phyloP scores from a whole-genome alignment of 2,113 vertebrate genomes.

The Rhipidura dahli region DNA sequence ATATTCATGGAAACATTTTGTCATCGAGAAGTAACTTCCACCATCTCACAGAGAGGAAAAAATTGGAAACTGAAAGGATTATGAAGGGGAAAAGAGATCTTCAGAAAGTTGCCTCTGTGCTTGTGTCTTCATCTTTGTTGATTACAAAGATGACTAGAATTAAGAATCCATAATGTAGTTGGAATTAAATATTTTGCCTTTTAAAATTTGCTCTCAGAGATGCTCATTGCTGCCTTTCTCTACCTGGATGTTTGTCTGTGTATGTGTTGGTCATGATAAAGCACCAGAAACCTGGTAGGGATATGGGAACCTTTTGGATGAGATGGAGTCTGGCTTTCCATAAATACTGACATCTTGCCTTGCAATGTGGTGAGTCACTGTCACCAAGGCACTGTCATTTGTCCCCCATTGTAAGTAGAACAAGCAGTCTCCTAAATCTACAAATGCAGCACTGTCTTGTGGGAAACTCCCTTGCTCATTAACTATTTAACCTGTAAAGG shows the following conservation, averaged over 20 bases:
- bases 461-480: background rate
- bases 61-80: background rate
- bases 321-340: background rate
- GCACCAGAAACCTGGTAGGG: background rate
- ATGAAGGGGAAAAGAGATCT: background rate
- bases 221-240: background rate
- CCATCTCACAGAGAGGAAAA: background rate
- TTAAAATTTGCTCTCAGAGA: background rate
- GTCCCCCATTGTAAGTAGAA: background rate
- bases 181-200: background rate
- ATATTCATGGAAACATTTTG: background rate
- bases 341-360: background rate
- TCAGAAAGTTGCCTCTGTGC: background rate
- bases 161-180: background rate
- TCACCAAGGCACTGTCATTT: background rate
- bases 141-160: background rate
- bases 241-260: background rate
- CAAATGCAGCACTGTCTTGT: background rate
- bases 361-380: background rate
- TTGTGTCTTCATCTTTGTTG: background rate
- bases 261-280: background rate
- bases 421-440: background rate
- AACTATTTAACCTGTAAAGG: background rate
- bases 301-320: background rate
- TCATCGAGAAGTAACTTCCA: background rate